Percentiles rank a stretch among this genome's conserved stretches.
Evolutionary conservation across 2,888 invertebrate genomes (phyloP).

Genomic region (Neoitamus cyanurus): DNA sequence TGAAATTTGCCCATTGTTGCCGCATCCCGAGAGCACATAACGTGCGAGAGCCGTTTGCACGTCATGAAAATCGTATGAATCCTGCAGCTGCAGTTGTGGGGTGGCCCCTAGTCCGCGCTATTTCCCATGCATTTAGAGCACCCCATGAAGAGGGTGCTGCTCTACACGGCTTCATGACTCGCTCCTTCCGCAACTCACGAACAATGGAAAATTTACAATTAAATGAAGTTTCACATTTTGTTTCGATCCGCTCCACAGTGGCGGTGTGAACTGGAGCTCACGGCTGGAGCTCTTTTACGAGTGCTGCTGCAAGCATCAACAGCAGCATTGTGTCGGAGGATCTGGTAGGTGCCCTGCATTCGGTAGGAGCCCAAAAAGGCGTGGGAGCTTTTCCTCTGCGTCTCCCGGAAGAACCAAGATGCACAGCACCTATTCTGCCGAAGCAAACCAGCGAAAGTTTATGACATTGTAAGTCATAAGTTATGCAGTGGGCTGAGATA

Average conservation of each 20-base stretch:
- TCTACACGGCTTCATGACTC: neutral
- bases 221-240: slow-evolving; percentile 42
- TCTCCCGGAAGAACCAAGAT: neutral
- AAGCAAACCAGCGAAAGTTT: neutral
- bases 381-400: neutral
- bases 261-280: too few relatives aligned
- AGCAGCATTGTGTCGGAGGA: neutral
- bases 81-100: neutral
- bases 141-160: neutral
- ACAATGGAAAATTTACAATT: slow-evolving; percentile 35
- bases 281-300: neutral
- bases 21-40: neutral
- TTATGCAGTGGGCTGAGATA: neutral
- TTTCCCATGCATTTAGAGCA: neutral
- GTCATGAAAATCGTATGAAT: slow-evolving; percentile 4
- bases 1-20: slow-evolving; percentile 4
- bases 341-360: neutral
- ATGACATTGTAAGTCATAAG: slow-evolving; percentile 25
- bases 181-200: neutral
- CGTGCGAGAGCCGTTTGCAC: neutral
- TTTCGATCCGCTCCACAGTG: neutral
- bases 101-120: neutral
- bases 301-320: neutral
- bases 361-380: neutral
- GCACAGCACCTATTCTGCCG: neutral